phyloP scores from a whole-genome alignment of 2,888 invertebrate genomes.

The Xylophagus ater region DNA sequence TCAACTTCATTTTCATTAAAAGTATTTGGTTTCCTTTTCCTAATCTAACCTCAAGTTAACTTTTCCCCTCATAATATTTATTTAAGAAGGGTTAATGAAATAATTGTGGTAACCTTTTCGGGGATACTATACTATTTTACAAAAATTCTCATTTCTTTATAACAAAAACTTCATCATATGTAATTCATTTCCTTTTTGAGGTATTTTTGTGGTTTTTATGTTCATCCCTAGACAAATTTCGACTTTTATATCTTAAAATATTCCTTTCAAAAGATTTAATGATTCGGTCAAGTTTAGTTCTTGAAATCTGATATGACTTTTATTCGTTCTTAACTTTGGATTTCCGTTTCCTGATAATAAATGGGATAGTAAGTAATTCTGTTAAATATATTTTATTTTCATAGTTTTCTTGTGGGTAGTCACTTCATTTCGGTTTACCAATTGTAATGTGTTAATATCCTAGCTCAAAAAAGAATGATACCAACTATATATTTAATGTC shows the following conservation, averaged over 20 bases:
- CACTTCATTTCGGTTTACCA: background rate
- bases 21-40: background rate
- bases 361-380: background rate
- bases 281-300: background rate
- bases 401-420: background rate
- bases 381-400: background rate
- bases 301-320: background rate
- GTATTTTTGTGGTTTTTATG: background rate
- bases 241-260: background rate
- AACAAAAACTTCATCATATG: background rate
- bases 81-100: background rate
- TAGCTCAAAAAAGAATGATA: background rate
- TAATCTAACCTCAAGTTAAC: background rate
- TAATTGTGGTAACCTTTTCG: slow-evolving; percentile 1
- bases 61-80: background rate
- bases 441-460: background rate
- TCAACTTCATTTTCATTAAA: background rate
- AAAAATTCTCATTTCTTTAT: background rate
- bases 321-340: background rate
- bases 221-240: background rate
- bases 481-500: background rate
- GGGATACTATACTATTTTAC: background rate
- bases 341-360: background rate
- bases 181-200: background rate
- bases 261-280: background rate